Conservation (phyloP, 2,888 invertebrate genomes). For the Nymphalis c-album region DNA sequence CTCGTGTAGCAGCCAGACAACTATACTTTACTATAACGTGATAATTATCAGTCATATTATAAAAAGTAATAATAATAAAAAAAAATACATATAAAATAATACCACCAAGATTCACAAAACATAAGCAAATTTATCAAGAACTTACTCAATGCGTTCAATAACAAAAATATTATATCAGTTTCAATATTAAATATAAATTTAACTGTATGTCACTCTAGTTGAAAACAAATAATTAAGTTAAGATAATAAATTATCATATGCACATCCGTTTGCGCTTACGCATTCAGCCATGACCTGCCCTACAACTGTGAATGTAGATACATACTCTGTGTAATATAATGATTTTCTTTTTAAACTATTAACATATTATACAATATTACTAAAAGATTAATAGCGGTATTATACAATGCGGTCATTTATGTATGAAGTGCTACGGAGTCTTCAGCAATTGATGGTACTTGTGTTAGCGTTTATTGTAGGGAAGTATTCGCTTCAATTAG, state of each 20-base stretch:
- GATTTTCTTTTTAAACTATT: conserved; percentile 41
- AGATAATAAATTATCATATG: conserved; percentile 66
- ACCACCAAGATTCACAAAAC: not conserved
- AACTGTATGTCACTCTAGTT: conserved; percentile 23
- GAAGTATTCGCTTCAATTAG: conserved; percentile 47
- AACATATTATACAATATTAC: not conserved
- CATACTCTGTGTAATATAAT: conserved; percentile 53
- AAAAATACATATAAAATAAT: not conserved
- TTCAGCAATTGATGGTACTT: conserved; percentile 40
- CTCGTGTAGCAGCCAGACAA: conserved; percentile 60
- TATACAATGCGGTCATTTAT: conserved; percentile 19
- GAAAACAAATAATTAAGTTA: conserved; percentile 49
- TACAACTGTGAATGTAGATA: conserved; percentile 58
- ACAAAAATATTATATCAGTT: not conserved
- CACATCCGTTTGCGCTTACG: conserved; percentile 75
- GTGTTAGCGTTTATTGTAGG: conserved; percentile 41
- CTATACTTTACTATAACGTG: conserved; percentile 47
- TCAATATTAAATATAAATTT: not conserved
- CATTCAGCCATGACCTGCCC: conserved; percentile 79
- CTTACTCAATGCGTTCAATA: not conserved
- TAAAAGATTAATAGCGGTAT: conserved; percentile 19
- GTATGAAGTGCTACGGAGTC: conserved; percentile 24
- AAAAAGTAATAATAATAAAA: not conserved
- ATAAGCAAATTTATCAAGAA: not conserved
- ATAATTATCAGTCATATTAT: conserved; percentile 41